A percentile compares a stretch with the other conserved stretches of the same genome.
These are phyloP conservation scores for Hypsibius dujardini DNA, from an alignment of 1,140 invertebrate genomes.

Conservation along the genomic window DNA sequence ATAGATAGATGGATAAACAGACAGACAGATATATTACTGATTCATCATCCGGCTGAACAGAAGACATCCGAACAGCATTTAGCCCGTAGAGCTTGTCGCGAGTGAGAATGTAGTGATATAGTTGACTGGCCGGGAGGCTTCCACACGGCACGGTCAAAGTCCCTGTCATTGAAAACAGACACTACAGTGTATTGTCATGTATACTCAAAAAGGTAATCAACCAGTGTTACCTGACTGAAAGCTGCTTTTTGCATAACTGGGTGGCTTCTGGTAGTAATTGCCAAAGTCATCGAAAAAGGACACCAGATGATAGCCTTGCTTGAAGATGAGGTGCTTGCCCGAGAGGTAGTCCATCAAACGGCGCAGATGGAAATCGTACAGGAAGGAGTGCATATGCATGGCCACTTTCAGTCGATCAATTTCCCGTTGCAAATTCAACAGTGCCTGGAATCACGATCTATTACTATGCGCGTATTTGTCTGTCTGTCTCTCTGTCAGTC, in stretches of 20 bases:
- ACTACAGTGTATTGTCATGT: neutral
- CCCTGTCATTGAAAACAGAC: slow-evolving; percentile 33
- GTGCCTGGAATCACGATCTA: neutral
- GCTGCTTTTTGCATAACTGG: slow-evolving; percentile 60
- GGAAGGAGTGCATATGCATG: slow-evolving; percentile 67
- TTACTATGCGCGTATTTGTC: neutral
- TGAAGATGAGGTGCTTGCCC: slow-evolving; percentile 42
- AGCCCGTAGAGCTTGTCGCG: slow-evolving; percentile 52
- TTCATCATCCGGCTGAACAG: slow-evolving; percentile 28
- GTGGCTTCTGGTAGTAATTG: slow-evolving; percentile 62
- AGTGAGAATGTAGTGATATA: slow-evolving; percentile 53
- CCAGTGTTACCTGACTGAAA: slow-evolving; percentile 42
- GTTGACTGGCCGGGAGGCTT: slow-evolving; percentile 44
- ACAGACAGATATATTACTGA: slow-evolving; percentile 22
- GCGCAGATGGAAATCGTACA: slow-evolving; percentile 66
- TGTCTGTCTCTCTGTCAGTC: no score
- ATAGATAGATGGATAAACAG: neutral
- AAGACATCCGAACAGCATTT: slow-evolving; percentile 48
- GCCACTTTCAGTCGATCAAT: slow-evolving; percentile 51
- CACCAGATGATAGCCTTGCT: slow-evolving; percentile 52
- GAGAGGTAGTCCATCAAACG: slow-evolving; percentile 52
- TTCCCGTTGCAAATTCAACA: slow-evolving; percentile 30
- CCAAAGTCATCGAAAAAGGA: slow-evolving; percentile 63
- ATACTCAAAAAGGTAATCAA: slow-evolving; percentile 20
- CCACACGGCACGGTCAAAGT: slow-evolving; percentile 42